Evolutionary conservation across 2,888 invertebrate genomes (phyloP).

Genomic region (Spicauda simplicius): DNA sequence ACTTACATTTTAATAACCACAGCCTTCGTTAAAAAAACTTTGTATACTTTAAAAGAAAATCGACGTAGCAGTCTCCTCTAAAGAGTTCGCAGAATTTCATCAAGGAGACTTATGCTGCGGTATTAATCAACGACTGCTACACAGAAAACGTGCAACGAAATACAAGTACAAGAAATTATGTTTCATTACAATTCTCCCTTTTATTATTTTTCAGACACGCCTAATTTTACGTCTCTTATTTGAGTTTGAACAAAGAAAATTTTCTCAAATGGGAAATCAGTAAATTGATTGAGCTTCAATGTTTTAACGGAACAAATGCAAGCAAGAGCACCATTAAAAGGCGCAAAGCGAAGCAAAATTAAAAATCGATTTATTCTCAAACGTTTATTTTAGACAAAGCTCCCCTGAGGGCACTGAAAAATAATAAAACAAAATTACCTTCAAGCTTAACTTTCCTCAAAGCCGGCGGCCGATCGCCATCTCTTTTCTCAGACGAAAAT

Average conservation of each 20-base stretch:
- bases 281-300: not conserved
- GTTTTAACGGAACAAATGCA: slow-evolving; percentile 13
- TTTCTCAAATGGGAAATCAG: not conserved
- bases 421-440: slow-evolving; percentile 70
- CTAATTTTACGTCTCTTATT: not conserved
- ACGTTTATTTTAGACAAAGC: slow-evolving; percentile 60
- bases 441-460: slow-evolving; percentile 60
- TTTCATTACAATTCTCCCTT: not conserved
- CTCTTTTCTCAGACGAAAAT: slow-evolving; percentile 56
- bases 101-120: slow-evolving; percentile 10
- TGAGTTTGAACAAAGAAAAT: slow-evolving; percentile 1
- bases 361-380: slow-evolving; percentile 58
- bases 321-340: slow-evolving; percentile 35
- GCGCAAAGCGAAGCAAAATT: slow-evolving; percentile 45
- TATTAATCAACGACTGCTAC: slow-evolving; percentile 9
- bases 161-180: not conserved
- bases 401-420: slow-evolving; percentile 57
- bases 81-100: slow-evolving; percentile 8
- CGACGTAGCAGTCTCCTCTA: not conserved
- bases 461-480: slow-evolving; percentile 50
- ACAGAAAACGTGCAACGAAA: not conserved
- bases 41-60: not conserved
- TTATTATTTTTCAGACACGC: not conserved
- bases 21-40: not conserved
- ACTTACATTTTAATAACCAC: too few relatives aligned